phyloP scores from a whole-genome alignment of 2,888 invertebrate species.

The Choreutis nemorana region DNA sequence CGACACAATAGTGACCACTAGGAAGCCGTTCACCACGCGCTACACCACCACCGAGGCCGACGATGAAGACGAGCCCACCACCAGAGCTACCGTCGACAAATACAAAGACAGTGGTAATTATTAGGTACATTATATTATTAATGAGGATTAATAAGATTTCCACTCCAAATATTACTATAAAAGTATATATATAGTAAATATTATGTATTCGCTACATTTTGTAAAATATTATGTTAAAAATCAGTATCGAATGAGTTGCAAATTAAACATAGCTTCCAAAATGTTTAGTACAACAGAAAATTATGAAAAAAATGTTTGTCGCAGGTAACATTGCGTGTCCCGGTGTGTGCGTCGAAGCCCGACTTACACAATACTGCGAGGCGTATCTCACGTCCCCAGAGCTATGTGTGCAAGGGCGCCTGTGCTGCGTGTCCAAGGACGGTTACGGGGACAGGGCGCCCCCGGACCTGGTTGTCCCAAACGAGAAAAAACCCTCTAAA shows the following conservation, averaged over 20 bases:
- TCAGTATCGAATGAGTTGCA: too few species aligned
- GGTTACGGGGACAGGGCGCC: slow-evolving; percentile 75
- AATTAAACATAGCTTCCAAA: too few species aligned
- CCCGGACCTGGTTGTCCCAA: slow-evolving; percentile 76
- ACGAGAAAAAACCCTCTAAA: slow-evolving; percentile 47
- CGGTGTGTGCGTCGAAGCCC: slow-evolving; percentile 84
- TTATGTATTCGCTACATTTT: too few species aligned
- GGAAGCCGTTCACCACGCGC: slow-evolving; percentile 43
- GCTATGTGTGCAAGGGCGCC: slow-evolving; percentile 77
- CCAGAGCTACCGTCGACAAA: slow-evolving; percentile 34
- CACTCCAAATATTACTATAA: neutral
- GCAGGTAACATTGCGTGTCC: slow-evolving; percentile 70
- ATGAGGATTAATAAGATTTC: slow-evolving; percentile 13
- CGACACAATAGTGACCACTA: slow-evolving; percentile 36
- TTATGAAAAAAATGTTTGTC: too few species aligned
- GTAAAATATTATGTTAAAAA: too few species aligned
- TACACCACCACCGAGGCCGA: slow-evolving; percentile 35
- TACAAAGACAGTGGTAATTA: slow-evolving; percentile 65
- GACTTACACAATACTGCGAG: slow-evolving; percentile 86
- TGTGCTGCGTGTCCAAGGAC: slow-evolving; percentile 84
- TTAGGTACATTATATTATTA: slow-evolving; percentile 56
- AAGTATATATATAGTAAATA: neutral
- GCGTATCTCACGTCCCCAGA: slow-evolving; percentile 78
- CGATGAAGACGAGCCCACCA: slow-evolving; percentile 28
- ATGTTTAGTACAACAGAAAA: too few species aligned